Percentiles rank a stretch among this genome's conserved stretches.
These are phyloP conservation scores for Micrastur ruficollis DNA, from an alignment of 2,797 vertebrate species.

Conservation along the genomic window DNA sequence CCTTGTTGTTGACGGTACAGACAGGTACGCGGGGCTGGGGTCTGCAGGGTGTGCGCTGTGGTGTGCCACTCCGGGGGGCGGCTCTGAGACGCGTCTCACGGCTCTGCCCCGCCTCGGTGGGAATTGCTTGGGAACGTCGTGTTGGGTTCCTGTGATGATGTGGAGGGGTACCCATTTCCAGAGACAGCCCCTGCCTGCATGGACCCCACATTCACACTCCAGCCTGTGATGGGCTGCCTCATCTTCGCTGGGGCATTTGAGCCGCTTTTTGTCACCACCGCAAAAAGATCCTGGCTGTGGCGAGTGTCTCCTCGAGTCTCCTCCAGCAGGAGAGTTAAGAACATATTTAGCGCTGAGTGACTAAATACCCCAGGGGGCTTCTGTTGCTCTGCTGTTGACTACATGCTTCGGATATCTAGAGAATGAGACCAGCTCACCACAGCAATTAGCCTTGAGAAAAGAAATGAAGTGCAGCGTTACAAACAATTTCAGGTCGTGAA, in stretches of 20 bases:
- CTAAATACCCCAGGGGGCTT: rapidly evolving
- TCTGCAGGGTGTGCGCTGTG: background rate
- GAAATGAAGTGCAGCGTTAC: background rate
- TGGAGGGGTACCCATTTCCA: background rate
- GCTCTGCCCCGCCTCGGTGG: background rate
- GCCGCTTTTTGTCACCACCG: background rate
- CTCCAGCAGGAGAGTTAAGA: background rate
- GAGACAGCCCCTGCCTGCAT: background rate
- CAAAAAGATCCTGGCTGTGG: background rate
- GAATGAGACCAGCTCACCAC: background rate
- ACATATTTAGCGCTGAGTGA: background rate
- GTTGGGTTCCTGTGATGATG: background rate
- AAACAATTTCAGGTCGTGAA: background rate
- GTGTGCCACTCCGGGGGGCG: background rate
- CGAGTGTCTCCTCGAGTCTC: background rate
- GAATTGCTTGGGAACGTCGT: background rate
- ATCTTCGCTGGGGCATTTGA: background rate
- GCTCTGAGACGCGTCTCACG: rapidly evolving
- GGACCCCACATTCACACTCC: background rate
- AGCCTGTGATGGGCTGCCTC: background rate
- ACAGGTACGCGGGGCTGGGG: background rate
- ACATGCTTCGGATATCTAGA: background rate
- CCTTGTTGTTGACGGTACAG: background rate
- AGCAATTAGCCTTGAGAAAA: background rate
- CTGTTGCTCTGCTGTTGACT: background rate